Conservation (phyloP, 2,113 vertebrate species). For the Solenodon paradoxus region DNA sequence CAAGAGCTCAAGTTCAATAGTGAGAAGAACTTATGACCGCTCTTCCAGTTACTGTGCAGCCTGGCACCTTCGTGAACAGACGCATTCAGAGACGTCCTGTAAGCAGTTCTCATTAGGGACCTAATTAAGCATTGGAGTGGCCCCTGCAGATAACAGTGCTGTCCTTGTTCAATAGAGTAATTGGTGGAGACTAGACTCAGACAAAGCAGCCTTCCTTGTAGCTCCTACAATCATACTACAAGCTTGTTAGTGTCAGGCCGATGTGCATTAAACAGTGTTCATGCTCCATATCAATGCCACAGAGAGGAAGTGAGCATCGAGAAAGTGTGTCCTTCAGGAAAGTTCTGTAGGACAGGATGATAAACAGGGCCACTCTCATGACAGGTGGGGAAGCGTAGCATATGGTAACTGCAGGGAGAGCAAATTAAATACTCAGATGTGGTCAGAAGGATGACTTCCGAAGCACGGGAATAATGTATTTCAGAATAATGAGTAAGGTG, state of each 20-base stretch:
- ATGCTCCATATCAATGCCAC: not conserved
- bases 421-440: not conserved
- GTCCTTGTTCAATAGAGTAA: not conserved
- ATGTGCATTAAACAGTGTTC: not conserved
- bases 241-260: not conserved
- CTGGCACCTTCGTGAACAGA: not conserved
- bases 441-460: not conserved
- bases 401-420: not conserved
- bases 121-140: slow-evolving; percentile 5
- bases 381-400: not conserved
- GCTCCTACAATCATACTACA: not conserved
- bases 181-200: not conserved
- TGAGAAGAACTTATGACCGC: not conserved
- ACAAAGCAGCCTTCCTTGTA: not conserved
- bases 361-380: not conserved
- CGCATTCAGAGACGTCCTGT: not conserved
- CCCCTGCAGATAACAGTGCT: not conserved
- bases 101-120: not conserved
- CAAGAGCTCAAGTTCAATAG: not conserved
- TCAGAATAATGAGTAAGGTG: not conserved
- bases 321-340: not conserved
- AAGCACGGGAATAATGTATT: slow-evolving; percentile 8
- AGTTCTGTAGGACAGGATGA: not conserved
- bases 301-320: not conserved
- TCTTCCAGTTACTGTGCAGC: not conserved